Base-by-base conservation (phyloP, 1,140 invertebrate species). In the Leptinotarsa defecta region DNA sequence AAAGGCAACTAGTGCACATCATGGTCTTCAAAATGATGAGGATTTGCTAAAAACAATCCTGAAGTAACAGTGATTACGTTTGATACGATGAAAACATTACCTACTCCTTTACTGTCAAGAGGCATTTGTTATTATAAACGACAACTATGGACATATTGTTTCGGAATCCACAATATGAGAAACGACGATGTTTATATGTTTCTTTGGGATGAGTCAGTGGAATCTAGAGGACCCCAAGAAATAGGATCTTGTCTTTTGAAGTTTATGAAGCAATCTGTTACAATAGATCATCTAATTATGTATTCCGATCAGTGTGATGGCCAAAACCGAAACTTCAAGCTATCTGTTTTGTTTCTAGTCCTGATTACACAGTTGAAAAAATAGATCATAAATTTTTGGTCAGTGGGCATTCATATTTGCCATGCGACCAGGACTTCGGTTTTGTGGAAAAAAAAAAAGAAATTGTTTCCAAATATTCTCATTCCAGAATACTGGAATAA, bases 251-350 rank as follows among this genome's bases (percentile, higher is more conserved):
- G 77, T 62, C 69, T 76, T 20, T 71, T 74, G 13, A 61, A 76
- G 48, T 78, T 49, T 71, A 34, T 79, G 2, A 77, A 77, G 17
- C 1, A 52, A 13, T 52, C 17, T 52, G 49, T 52, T 52, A 52
- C 49, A 13, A 52, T 0, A 13, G 74, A 65, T 72, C 34, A 49
- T 17, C 6, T 74, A 52, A 76, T 79, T 22, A 78, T 79, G 76
- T 78, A 79, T 76, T 75, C 70, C 52, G 78, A 79, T 61, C 77
- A 73, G 61, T 80, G 75, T 63, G 79, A 72, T 19, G 77, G 74
- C 13, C 77, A 77, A 70, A 79, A 80, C 48, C 71, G 67, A 57
- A 79, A 80, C 48, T 77, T 77, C 13, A 79, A 79, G 62, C 49
- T 75, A 24, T 74, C 73, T 34, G 20, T 65, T 73, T 17, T 34